These are phyloP conservation scores for Craterocephalus amniculus DNA, from an alignment of 2,797 vertebrate species.

Conservation along the genomic window DNA sequence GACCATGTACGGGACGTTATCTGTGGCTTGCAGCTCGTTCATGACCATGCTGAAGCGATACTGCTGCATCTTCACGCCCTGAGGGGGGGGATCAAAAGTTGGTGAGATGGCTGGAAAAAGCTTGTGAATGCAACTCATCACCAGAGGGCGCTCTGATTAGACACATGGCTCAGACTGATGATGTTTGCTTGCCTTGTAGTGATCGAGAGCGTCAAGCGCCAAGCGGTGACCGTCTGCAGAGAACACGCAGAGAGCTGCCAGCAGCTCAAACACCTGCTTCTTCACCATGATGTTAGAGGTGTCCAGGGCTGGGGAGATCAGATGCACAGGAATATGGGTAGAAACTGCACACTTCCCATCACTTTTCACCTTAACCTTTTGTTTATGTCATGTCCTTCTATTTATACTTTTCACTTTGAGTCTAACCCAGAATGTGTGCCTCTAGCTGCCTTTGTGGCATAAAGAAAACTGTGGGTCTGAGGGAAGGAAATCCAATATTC, in stretches of 20 bases:
- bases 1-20: slow-evolving; percentile 94
- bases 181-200: slow-evolving; percentile 91
- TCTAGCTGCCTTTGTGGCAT: slow-evolving; percentile 12
- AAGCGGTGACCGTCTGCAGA: slow-evolving; percentile 89
- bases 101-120: not conserved
- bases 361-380: not conserved
- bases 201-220: slow-evolving; percentile 93
- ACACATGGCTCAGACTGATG: not conserved
- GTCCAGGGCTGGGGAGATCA: slow-evolving; percentile 88
- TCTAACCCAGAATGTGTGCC: slow-evolving; percentile 11
- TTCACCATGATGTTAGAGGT: slow-evolving; percentile 98
- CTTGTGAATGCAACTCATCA: slow-evolving; percentile 15
- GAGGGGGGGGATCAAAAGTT: slow-evolving; percentile 30
- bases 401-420: not conserved
- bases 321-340: slow-evolving; percentile 14
- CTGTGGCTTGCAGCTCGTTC: slow-evolving; percentile 90
- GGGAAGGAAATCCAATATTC: slow-evolving; percentile 34
- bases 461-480: slow-evolving; percentile 34
- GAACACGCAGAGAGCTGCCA: slow-evolving; percentile 96
- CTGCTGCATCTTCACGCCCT: slow-evolving; percentile 93
- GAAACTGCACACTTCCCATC: not conserved
- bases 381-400: not conserved
- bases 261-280: slow-evolving; percentile 97
- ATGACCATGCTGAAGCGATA: slow-evolving; percentile 97
- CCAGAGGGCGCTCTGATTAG: slow-evolving; percentile 42